Evolutionary conservation across 1,140 invertebrate genomes (phyloP).

Genomic region (Drosophila subobscura): DNA sequence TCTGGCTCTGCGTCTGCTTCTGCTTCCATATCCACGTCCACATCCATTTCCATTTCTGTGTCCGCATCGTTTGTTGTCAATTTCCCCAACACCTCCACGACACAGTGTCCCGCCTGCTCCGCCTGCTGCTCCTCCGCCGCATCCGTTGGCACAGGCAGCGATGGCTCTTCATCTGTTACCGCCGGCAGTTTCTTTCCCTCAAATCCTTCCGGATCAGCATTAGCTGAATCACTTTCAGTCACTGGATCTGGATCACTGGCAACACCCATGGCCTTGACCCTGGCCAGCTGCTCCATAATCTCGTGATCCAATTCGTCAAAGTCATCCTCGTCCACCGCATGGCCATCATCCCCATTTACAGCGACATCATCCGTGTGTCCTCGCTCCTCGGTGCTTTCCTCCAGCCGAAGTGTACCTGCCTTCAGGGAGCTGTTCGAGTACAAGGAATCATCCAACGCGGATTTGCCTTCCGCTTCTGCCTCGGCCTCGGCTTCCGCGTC

Average conservation of each 20-base stretch:
- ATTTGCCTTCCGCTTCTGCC: neutral
- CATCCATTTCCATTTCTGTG: neutral
- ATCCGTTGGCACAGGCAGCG: neutral
- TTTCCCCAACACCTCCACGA: no score
- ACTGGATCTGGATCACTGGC: slow-evolving; percentile 22
- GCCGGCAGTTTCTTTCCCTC: no score
- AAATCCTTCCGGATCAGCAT: neutral
- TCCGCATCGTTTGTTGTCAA: no score
- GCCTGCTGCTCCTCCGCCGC: slow-evolving; percentile 3
- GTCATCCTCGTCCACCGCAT: neutral
- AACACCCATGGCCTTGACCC: slow-evolving; percentile 59
- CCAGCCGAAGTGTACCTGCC: slow-evolving; percentile 41
- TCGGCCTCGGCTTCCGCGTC: slow-evolving; percentile 18
- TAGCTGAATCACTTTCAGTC: neutral
- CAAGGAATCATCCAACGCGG: slow-evolving; percentile 11
- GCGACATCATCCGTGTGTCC: neutral
- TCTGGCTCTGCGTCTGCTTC: slow-evolving; percentile 2
- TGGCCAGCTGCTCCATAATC: slow-evolving; percentile 62
- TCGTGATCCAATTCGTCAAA: slow-evolving; percentile 65
- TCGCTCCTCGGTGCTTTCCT: slow-evolving; percentile 48
- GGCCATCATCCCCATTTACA: neutral
- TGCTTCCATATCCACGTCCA: neutral
- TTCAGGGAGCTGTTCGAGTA: slow-evolving; percentile 32
- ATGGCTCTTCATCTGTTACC: neutral
- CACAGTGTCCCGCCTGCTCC: neutral